Conservation (phyloP, 2,888 invertebrate genomes). For the Branchipolynoe longqiensis region DNA sequence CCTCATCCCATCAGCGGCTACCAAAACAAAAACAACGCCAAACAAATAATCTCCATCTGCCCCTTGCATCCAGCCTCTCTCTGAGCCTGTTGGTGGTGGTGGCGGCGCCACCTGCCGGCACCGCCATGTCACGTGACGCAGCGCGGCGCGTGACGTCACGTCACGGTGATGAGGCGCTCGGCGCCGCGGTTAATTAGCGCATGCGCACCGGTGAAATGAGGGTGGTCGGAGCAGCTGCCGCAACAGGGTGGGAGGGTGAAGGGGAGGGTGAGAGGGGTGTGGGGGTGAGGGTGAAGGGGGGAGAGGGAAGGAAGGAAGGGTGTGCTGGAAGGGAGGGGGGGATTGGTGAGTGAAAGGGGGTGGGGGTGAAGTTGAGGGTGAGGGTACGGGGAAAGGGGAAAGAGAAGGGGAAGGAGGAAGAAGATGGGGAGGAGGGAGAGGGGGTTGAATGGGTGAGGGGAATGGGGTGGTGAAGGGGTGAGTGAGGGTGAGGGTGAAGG, state of each 20-base stretch:
- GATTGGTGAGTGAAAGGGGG: no score
- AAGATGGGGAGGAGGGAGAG: not conserved
- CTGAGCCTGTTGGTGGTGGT: not conserved
- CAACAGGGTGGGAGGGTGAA: not conserved
- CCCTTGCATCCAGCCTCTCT: not conserved
- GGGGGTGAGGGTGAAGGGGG: not conserved
- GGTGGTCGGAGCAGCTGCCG: not conserved
- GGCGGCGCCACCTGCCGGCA: conserved; percentile 28
- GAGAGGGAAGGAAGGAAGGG: not conserved
- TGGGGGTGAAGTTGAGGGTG: no score
- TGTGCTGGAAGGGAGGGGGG: not conserved
- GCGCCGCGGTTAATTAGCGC: conserved; percentile 25
- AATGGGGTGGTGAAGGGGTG: not conserved
- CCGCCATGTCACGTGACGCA: conserved; percentile 24
- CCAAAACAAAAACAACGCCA: conserved; percentile 18
- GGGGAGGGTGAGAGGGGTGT: not conserved
- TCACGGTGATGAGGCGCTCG: conserved; percentile 8
- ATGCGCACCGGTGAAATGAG: not conserved
- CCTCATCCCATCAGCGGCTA: not conserved
- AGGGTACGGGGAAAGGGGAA: no score
- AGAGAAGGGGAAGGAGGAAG: no score
- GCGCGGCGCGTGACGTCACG: conserved; percentile 28
- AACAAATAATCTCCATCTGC: not conserved
- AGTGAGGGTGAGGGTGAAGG: not conserved
- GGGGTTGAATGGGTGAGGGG: not conserved